Conservation (phyloP, 2,797 vertebrate genomes). For the Vipera ursinii region DNA sequence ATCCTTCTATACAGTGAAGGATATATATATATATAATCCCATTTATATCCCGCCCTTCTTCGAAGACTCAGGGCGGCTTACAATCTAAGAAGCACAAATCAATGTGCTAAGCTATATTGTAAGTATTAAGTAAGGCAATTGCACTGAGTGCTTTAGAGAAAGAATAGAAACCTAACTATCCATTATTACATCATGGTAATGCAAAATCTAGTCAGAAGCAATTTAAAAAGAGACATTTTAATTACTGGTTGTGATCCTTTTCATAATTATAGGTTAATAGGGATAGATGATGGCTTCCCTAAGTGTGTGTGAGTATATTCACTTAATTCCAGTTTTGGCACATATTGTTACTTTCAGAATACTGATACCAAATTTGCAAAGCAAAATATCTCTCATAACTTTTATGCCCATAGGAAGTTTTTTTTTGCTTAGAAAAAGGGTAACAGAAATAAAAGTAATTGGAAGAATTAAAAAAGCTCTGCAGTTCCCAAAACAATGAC, state of each 20-base stretch:
- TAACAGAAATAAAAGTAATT: neutral
- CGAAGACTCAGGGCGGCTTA: too few relatives aligned
- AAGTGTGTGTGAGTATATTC: neutral
- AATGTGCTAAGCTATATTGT: neutral
- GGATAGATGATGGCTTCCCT: neutral
- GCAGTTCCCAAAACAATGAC: neutral
- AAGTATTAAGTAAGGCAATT: neutral
- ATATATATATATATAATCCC: neutral
- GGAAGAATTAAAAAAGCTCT: neutral
- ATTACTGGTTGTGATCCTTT: neutral
- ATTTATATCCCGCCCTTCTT: too few relatives aligned
- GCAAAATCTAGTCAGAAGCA: neutral
- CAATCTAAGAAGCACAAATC: too few relatives aligned
- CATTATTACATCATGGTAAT: neutral
- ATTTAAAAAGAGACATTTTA: neutral
- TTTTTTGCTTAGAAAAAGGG: neutral
- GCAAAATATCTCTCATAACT: neutral
- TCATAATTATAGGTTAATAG: neutral
- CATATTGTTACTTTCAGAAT: neutral
- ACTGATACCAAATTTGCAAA: neutral
- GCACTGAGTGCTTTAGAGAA: neutral
- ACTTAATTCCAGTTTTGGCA: neutral
- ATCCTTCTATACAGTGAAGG: neutral
- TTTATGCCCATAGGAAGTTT: neutral
- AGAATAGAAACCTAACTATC: neutral